Evolutionary conservation across 2,797 vertebrate species (phyloP), one percentile per base, ranked within the genome.

Genomic region (Cynopterus sphinx): DNA sequence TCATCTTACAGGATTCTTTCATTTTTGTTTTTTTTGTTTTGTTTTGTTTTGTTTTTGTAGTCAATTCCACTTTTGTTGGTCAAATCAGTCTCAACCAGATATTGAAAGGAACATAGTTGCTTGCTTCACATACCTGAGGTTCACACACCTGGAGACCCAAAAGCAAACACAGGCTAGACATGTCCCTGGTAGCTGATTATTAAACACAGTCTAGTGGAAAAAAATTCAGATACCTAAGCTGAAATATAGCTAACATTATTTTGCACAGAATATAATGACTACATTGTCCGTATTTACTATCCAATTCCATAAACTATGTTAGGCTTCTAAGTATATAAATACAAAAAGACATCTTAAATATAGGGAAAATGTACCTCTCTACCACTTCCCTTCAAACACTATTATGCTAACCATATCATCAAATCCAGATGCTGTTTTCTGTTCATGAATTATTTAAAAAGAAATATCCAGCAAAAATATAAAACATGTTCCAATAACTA

Each of bases 371-470:
- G 1, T 5, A 85, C 15, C 33, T 67, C 33, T 26, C 67, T 85
- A 78, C 59, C 67, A 82, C 7, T 19, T 78, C 39, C 21, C 36
- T 86, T 95, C 43, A 91, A 86, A 95, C 9, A 78, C 21, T 94
- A 21, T 26, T 13, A 68, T 26, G 49, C 43, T 92, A 82, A 90
- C 74, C 2, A n/a, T 10, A 87, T 78, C 68, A 94, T 77, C 51
- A 94, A 94, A 63, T n/a, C 4, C 59, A 89, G 43, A 10, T 75
- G 19, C 24, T 82, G 13, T 94, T 82, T 95, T 28, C 19, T 91
- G 41, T 46, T 93, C 36, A 53, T 92, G 39, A 92, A 22, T 73
- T 94, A 79, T 95, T 92, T 87, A 46, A 79, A 91, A 93, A 79
- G 39, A 84, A 92, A 96, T 90, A 13, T 63, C 46, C 13, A 77